A percentile compares a stretch with the other conserved stretches of the same genome.
These are phyloP conservation scores for Muntiacus muntjak DNA, from an alignment of 2,113 vertebrate species.

Conservation along the genomic window DNA sequence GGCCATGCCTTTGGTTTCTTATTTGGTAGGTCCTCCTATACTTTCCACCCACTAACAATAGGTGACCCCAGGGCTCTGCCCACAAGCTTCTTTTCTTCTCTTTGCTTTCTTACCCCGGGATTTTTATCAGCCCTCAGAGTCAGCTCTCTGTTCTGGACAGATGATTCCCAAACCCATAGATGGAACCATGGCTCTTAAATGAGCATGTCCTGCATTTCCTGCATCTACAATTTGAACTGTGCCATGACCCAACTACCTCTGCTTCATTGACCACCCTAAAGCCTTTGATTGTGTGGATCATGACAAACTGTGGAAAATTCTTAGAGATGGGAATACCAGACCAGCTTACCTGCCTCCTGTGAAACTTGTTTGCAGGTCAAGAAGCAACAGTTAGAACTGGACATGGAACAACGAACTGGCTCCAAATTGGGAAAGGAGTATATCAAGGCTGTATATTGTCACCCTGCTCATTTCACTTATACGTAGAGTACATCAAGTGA, in stretches of 20 bases:
- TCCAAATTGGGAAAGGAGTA: background rate
- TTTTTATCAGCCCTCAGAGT: background rate
- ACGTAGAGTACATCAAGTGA: background rate
- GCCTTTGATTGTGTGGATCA: background rate
- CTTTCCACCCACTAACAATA: background rate
- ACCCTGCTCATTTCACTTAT: background rate
- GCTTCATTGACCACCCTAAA: background rate
- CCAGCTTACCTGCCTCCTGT: background rate
- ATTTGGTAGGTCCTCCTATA: background rate
- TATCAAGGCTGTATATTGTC: background rate
- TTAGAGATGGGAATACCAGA: background rate
- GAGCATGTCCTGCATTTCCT: background rate
- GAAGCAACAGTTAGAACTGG: background rate
- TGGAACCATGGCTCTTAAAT: background rate
- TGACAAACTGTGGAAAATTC: background rate
- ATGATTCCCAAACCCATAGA: background rate
- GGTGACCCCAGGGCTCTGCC: background rate
- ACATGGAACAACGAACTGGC: background rate
- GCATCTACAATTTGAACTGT: background rate
- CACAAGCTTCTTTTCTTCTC: background rate
- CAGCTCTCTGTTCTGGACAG: background rate
- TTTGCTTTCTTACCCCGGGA: background rate
- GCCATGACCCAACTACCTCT: background rate
- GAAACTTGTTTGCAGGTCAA: background rate
- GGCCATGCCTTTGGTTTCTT: background rate